Conservation (phyloP, 2,888 invertebrate genomes). For the Phorcus lineatus region DNA sequence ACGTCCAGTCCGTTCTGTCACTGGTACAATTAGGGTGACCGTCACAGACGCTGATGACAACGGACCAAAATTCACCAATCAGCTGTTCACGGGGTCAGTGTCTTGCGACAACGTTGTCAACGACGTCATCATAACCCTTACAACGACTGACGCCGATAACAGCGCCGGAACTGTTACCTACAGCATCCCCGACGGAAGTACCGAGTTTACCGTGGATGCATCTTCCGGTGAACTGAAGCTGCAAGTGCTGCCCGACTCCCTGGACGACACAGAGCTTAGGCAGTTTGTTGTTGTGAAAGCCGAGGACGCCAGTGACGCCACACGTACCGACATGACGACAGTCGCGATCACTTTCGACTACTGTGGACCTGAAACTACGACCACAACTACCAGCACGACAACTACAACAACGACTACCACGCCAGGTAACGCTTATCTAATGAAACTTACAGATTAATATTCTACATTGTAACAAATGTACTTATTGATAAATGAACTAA, state of each 20-base stretch:
- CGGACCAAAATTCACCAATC: background rate
- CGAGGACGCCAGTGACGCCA: background rate
- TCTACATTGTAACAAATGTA: too few relatives aligned
- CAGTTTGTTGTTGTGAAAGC: constrained; percentile 6
- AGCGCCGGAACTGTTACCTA: background rate
- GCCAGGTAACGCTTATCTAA: background rate
- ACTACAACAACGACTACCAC: background rate
- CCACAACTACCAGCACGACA: background rate
- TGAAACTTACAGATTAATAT: too few relatives aligned
- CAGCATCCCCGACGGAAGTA: background rate
- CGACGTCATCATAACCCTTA: background rate
- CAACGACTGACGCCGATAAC: background rate
- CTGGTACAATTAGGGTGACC: background rate
- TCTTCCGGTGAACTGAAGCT: background rate
- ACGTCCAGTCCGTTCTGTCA: background rate
- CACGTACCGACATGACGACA: background rate
- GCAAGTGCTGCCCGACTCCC: background rate
- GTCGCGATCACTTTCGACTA: background rate
- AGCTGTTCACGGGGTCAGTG: background rate
- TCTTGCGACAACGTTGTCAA: background rate
- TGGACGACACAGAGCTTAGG: background rate
- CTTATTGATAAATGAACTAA: too few relatives aligned
- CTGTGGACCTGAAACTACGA: background rate
- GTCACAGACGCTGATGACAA: background rate
- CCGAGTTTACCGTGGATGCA: background rate